phyloP scores from a whole-genome alignment of 2,888 invertebrate genomes.

The Nezara viridula region DNA sequence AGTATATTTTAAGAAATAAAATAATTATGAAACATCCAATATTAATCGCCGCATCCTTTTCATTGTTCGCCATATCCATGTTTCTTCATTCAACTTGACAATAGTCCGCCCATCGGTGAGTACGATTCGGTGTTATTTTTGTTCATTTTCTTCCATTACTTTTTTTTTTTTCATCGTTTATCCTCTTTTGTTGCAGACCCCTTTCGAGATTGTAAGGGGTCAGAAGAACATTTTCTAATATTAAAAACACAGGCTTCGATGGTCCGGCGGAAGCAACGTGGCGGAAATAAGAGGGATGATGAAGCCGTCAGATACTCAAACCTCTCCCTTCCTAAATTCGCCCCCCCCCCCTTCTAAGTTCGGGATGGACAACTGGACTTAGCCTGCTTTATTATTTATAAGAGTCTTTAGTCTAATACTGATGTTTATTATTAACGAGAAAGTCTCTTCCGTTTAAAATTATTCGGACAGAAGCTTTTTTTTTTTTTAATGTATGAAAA shows the following conservation, averaged over 20 bases:
- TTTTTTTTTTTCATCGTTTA: neutral
- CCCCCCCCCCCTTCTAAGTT: neutral
- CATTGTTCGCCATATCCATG: too few relatives aligned
- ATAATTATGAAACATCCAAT: too few relatives aligned
- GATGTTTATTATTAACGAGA: neutral
- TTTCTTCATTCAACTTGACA: neutral
- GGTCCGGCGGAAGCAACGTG: neutral
- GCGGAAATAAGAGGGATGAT: constrained; percentile 29
- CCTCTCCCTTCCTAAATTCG: neutral
- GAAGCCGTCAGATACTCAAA: constrained; percentile 18
- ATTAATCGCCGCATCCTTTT: too few relatives aligned
- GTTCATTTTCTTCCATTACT: constrained; percentile 1
- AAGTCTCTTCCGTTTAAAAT: neutral
- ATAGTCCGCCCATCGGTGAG: neutral
- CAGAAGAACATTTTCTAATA: constrained; percentile 44
- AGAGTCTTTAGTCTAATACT: constrained; percentile 29
- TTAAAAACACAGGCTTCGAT: constrained; percentile 36
- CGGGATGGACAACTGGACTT: constrained; percentile 30
- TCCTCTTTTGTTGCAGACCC: constrained; percentile 19
- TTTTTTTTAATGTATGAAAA: neutral
- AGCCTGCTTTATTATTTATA: neutral
- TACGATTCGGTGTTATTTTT: neutral
- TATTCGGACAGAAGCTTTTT: neutral
- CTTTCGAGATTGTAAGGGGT: constrained; percentile 17
- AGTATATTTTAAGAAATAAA: too few relatives aligned